phyloP scores from a whole-genome alignment of 1,140 invertebrate genomes.

The Drosophila littoralis region DNA sequence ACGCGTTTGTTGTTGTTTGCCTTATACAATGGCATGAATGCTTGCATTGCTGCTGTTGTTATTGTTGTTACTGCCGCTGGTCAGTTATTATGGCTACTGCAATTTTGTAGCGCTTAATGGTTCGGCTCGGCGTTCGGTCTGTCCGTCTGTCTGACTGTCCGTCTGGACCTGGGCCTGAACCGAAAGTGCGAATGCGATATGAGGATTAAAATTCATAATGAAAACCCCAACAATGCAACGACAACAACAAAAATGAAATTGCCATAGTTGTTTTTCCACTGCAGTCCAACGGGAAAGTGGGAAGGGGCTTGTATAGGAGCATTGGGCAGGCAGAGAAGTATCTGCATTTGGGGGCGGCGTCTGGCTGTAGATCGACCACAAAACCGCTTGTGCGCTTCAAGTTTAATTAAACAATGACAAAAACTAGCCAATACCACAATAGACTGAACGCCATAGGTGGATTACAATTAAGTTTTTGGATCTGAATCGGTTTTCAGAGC shows the following conservation, averaged over 20 bases:
- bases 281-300: slow-evolving; percentile 34
- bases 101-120: slow-evolving; percentile 80
- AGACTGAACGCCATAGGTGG: slow-evolving; percentile 23
- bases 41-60: slow-evolving; percentile 34
- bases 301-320: background rate
- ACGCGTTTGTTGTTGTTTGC: slow-evolving; percentile 77
- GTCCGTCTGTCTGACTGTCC: slow-evolving; percentile 2
- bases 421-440: slow-evolving; percentile 55
- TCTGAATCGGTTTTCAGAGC: background rate
- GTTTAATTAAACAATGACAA: slow-evolving; percentile 81
- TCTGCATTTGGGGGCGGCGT: slow-evolving; percentile 14
- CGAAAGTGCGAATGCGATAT: slow-evolving; percentile 80
- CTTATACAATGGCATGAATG: slow-evolving; percentile 58
- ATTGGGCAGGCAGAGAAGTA: background rate
- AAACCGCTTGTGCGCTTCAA: slow-evolving; percentile 77
- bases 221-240: slow-evolving; percentile 64
- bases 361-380: slow-evolving; percentile 56
- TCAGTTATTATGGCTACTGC: slow-evolving; percentile 79
- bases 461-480: slow-evolving; percentile 44
- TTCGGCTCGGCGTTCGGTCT: slow-evolving; percentile 42
- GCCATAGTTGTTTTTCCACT: slow-evolving; percentile 51
- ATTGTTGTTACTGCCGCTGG: slow-evolving; percentile 55
- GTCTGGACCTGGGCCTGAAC: slow-evolving; percentile 48
- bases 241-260: slow-evolving; percentile 40
- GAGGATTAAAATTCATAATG: slow-evolving; percentile 81